Evolutionary conservation across 2,888 invertebrate species (phyloP).

Genomic region (Hoplodrina blanda): DNA sequence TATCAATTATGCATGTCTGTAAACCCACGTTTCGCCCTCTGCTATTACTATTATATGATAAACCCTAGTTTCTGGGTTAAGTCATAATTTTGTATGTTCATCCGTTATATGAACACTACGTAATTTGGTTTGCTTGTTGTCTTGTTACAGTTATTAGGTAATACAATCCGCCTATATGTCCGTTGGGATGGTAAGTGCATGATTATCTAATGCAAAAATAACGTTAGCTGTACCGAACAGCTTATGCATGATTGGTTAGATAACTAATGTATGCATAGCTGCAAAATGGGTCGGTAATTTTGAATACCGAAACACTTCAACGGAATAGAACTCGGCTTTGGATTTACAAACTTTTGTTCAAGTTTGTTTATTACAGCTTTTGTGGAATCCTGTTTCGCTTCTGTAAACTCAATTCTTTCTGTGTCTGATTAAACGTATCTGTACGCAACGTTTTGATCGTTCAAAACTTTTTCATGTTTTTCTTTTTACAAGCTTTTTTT

Average conservation of each 20-base stretch:
- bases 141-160: conserved; percentile 34
- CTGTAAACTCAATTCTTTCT: conserved; percentile 36
- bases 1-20: conserved; percentile 49
- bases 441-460: conserved; percentile 34
- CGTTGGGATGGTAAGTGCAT: conserved; percentile 15
- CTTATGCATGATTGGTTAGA: conserved; percentile 5
- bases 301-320: conserved; percentile 11
- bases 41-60: conserved; percentile 44
- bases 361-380: conserved; percentile 35
- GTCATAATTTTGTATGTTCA: conserved; percentile 49
- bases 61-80: conserved; percentile 53
- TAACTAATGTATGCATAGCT: conserved; percentile 7
- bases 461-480: conserved; percentile 31
- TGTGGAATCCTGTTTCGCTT: conserved; percentile 22
- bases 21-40: conserved; percentile 32
- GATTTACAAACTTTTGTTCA: conserved; percentile 15
- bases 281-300: conserved; percentile 22
- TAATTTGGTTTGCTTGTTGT: conserved; percentile 37
- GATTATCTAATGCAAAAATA: conserved; percentile 23
- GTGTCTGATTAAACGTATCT: conserved; percentile 15
- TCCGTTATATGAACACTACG: conserved; percentile 34
- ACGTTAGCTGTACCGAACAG: conserved; percentile 10
- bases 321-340: conserved; percentile 5
- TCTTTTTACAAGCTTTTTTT: too few species aligned
- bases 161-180: conserved; percentile 4